These are phyloP conservation scores for Stenoptilia bipunctidactyla DNA, from an alignment of 2,888 invertebrate species.

Conservation along the genomic window DNA sequence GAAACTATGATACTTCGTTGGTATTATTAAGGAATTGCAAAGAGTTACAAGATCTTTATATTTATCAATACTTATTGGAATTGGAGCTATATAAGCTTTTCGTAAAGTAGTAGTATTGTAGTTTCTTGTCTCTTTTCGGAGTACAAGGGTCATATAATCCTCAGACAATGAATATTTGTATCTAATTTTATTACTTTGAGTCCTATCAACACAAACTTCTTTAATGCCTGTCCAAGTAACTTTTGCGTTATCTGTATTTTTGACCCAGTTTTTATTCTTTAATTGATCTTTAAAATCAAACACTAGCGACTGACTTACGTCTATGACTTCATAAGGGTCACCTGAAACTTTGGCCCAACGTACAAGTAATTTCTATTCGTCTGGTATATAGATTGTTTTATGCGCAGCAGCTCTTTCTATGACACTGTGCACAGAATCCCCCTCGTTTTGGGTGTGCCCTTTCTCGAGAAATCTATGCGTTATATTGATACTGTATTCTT, in stretches of 20 bases:
- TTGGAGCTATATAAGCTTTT: too few relatives aligned
- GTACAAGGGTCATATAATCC: too few relatives aligned
- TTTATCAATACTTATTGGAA: too few relatives aligned
- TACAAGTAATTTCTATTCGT: conserved; percentile 12
- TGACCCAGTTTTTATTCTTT: conserved; percentile 14
- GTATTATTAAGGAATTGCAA: too few relatives aligned
- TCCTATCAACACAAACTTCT: conserved; percentile 14
- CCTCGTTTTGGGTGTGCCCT: conserved; percentile 11
- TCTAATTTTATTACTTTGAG: conserved; percentile 14
- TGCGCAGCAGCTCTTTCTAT: conserved; percentile 6
- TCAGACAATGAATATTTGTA: too few relatives aligned
- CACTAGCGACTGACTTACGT: conserved; percentile 10
- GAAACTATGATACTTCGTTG: too few relatives aligned
- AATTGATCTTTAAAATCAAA: conserved; percentile 15
- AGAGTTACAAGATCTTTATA: too few relatives aligned
- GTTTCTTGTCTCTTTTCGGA: too few relatives aligned
- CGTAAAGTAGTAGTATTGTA: too few relatives aligned
- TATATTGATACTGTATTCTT: conserved; percentile 2
- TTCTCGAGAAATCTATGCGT: conserved; percentile 7
- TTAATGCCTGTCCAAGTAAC: conserved; percentile 11
- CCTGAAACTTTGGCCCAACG: conserved; percentile 15
- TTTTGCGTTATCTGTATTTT: conserved; percentile 9
- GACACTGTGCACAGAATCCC: conserved; percentile 7
- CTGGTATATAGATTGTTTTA: conserved; percentile 10
- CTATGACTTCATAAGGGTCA: conserved; percentile 13